A percentile compares a stretch with the other conserved stretches of the same genome.
phyloP scores from a whole-genome alignment of 2,888 invertebrate species.

The Troides helena region DNA sequence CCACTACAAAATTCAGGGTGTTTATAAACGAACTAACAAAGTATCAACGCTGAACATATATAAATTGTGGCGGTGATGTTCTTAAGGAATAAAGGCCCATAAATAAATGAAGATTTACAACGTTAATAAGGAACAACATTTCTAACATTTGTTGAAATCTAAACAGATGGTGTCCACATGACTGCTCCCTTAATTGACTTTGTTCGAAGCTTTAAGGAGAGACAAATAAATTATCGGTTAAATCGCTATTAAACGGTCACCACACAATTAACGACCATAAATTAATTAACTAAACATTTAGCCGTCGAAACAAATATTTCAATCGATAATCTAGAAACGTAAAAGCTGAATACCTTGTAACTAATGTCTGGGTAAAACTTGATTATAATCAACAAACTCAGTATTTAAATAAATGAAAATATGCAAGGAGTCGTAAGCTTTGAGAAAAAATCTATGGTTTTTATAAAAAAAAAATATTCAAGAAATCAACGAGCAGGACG shows the following conservation, averaged over 20 bases:
- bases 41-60: too few relatives aligned
- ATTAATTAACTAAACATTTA: conserved; percentile 16
- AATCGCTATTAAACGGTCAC: conserved; percentile 4
- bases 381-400: too few relatives aligned
- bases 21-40: too few relatives aligned
- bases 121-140: conserved; percentile 4
- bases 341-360: neutral
- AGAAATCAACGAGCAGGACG: too few relatives aligned
- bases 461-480: too few relatives aligned
- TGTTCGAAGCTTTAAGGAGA: conserved; percentile 5
- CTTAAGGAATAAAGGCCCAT: too few relatives aligned
- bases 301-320: conserved; percentile 7
- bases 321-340: neutral
- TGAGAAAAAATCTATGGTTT: too few relatives aligned
- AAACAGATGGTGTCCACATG: conserved; percentile 22
- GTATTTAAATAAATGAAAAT: too few relatives aligned
- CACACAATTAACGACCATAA: conserved; percentile 18
- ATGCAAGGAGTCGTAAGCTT: too few relatives aligned
- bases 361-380: neutral
- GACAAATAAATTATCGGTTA: conserved; percentile 11
- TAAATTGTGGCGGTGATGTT: too few relatives aligned
- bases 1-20: too few relatives aligned
- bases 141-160: conserved; percentile 11
- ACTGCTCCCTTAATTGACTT: conserved; percentile 15
- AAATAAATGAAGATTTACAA: neutral